Conservation (phyloP, 2,888 invertebrate species). For the Archips crataeganus region DNA sequence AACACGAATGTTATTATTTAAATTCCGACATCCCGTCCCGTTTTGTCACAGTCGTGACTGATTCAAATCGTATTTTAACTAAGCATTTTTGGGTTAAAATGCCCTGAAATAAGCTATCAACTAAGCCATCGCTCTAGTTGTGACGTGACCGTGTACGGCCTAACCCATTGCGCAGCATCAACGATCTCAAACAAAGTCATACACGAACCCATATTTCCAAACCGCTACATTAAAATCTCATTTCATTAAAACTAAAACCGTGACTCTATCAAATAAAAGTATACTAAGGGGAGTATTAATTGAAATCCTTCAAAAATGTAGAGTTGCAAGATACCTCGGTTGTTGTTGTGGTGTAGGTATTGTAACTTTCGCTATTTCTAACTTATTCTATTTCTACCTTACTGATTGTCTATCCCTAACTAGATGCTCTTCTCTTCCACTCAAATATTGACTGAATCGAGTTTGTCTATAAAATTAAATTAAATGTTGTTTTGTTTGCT, state of each 20-base stretch:
- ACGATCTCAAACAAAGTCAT: not conserved
- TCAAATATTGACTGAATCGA: too few species aligned
- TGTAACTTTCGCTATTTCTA: too few species aligned
- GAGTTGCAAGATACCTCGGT: too few species aligned
- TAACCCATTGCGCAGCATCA: not conserved
- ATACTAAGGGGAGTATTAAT: not conserved
- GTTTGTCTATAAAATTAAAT: too few species aligned
- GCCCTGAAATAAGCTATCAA: conserved; percentile 1
- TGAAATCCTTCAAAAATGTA: not conserved
- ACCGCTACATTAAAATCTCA: not conserved
- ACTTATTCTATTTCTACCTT: too few species aligned
- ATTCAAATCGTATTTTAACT: not conserved
- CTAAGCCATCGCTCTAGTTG: conserved; percentile 3
- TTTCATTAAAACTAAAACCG: not conserved
- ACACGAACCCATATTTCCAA: not conserved
- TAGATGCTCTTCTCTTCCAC: too few species aligned
- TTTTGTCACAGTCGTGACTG: not conserved
- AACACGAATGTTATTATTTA: too few species aligned
- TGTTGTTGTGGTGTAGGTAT: too few species aligned
- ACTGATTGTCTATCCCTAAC: too few species aligned
- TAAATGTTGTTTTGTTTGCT: too few species aligned
- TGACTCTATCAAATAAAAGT: not conserved
- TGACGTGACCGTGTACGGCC: not conserved
- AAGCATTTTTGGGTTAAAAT: conserved; percentile 4
- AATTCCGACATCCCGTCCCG: too few species aligned